Evolutionary conservation across 2,888 invertebrate genomes (phyloP), one percentile per base, ranked within the genome.

Genomic region (Xestia xanthographa): DNA sequence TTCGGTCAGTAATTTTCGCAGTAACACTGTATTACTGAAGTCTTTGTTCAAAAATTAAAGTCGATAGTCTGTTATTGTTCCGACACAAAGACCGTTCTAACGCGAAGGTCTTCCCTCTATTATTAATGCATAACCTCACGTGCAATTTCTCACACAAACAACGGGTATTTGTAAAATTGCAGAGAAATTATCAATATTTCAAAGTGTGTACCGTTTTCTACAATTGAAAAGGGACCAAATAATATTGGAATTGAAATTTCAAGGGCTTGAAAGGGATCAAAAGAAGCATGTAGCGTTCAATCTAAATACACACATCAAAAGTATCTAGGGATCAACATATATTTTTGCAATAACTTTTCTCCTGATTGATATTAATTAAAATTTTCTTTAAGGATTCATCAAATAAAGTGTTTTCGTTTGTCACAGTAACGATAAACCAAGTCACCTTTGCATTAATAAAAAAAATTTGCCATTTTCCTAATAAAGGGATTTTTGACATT

Each of bases 81-180:
- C 8, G 2, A 34, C 48, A 73, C 72, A 79, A 73, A 68, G 66
- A n/a, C 48, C 38, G 56, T 78, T 50, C 48, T 65, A 53, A 67
- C 29, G n/a, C 50, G 41, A 56, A 67, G 41, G 9, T 58, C 8
- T 43, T 58, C 56, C 11, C 38, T 60, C 5, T 14, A 83, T 72
- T 66, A 83, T 60, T 68, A 65, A 62, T 73, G 48, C 80, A 68
- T 53, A 60, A 26, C 29, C 14, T 56, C 65, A 69, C 68, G 56
- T 79, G 73, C 80, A 79, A 68, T 65, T 79, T 83, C 41, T 66
- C 80, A 84, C 43, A 62, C 22, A 66, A 72, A 58, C 50, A 67
- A 67, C 14, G 14, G 41, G 34, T 67, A n/a, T 26, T 53, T 53
- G 29, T 45, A 65, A 83, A 68, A 53, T 65, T 83, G 72, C 29